Evolutionary conservation across 2,797 vertebrate genomes (phyloP).

Genomic region (Poeciliopsis paucimaculata): DNA sequence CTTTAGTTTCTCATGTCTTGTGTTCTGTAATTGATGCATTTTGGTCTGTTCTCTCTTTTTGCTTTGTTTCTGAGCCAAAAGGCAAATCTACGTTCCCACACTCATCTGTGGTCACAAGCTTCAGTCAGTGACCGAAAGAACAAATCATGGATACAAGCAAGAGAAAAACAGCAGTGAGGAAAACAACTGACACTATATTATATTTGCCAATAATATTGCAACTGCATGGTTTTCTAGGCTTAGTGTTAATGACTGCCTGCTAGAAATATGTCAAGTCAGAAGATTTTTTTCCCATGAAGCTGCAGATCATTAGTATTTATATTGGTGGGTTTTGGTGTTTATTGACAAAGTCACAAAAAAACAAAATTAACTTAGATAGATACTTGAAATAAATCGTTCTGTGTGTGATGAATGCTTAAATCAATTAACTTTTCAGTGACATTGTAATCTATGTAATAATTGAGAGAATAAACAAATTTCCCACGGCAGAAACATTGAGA

Average conservation of each 20-base stretch:
- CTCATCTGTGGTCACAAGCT: not conserved
- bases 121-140: too few species aligned
- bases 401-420: not conserved
- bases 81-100: too few species aligned
- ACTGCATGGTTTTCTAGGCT: not conserved
- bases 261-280: not conserved
- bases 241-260: not conserved
- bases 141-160: not conserved
- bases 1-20: too few species aligned
- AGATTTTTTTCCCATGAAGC: not conserved
- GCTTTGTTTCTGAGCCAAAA: too few species aligned
- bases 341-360: not conserved
- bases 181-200: not conserved
- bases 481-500: not conserved
- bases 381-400: not conserved
- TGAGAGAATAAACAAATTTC: not conserved
- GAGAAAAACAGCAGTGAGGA: not conserved
- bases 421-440: not conserved
- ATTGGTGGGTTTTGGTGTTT: not conserved
- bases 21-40: too few species aligned
- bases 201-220: not conserved
- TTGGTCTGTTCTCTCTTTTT: too few species aligned
- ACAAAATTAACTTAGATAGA: not conserved
- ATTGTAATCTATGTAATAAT: not conserved
- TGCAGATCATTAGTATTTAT: not conserved